phyloP scores from a whole-genome alignment of 1,140 invertebrate species.

The Tyrophagus putrescentiae region DNA sequence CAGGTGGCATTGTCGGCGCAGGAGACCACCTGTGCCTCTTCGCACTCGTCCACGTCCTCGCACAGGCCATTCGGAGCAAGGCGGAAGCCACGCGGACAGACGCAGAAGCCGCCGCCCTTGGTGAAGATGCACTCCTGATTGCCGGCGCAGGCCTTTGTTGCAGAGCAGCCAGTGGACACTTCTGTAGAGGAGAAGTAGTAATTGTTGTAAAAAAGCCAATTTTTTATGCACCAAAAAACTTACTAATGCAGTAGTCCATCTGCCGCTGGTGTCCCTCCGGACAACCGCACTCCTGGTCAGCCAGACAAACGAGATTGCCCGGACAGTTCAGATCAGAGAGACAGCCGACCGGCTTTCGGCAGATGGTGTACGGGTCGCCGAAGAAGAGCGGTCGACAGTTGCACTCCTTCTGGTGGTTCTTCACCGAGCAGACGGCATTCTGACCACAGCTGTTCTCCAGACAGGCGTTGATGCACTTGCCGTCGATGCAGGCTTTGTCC shows the following conservation, averaged over 20 bases:
- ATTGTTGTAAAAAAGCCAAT: conserved; percentile 7
- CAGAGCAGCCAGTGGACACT: conserved; percentile 36
- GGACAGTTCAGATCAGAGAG: conserved; percentile 27
- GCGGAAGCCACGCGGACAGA: conserved; percentile 58
- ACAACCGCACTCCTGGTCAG: conserved; percentile 29
- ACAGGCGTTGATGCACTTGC: conserved; percentile 45
- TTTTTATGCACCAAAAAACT: conserved; percentile 21
- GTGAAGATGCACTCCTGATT: conserved; percentile 29
- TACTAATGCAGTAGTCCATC: conserved; percentile 30
- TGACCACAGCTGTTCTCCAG: conserved; percentile 49
- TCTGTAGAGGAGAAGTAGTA: conserved; percentile 26
- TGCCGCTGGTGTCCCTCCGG: conserved; percentile 26
- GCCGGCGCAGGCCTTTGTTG: conserved; percentile 27
- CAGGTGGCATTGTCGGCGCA: conserved; percentile 49
- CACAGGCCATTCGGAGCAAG: conserved; percentile 37
- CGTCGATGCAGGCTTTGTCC: conserved; percentile 34
- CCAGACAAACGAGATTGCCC: conserved; percentile 28
- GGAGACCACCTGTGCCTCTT: conserved; percentile 8
- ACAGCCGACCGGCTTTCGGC: conserved; percentile 24
- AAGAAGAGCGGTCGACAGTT: conserved; percentile 47
- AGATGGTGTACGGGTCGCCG: conserved; percentile 8
- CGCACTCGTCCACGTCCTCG: conserved; percentile 18
- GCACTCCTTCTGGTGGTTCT: conserved; percentile 66
- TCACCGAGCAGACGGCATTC: conserved; percentile 64
- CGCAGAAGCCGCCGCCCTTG: conserved; percentile 44